phyloP scores from a whole-genome alignment of 2,888 invertebrate species.

The Xiphydria camelus region DNA sequence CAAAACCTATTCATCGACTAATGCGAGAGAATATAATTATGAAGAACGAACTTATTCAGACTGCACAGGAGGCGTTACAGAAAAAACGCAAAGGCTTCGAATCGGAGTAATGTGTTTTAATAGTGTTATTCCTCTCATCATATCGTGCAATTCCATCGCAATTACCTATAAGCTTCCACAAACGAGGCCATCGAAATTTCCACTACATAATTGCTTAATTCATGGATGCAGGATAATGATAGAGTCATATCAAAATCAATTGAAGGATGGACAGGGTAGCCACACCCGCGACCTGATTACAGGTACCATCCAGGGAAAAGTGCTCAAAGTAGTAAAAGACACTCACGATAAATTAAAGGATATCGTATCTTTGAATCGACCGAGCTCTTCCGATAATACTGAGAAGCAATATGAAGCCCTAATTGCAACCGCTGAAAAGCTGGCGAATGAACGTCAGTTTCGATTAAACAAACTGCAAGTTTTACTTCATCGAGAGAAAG shows the following conservation, averaged over 20 bases:
- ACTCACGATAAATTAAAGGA: too few species aligned
- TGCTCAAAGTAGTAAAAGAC: slow-evolving; percentile 25
- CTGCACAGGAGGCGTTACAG: slow-evolving; percentile 20
- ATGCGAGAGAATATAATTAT: slow-evolving; percentile 45
- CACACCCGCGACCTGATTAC: slow-evolving; percentile 22
- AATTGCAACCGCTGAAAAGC: background rate
- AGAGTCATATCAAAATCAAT: slow-evolving; percentile 8
- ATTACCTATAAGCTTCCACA: too few species aligned
- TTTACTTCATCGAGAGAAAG: slow-evolving; percentile 30
- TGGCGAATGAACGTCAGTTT: background rate
- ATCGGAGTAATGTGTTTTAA: too few species aligned
- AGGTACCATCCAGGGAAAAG: slow-evolving; percentile 27
- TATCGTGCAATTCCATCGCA: too few species aligned
- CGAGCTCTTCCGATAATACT: too few species aligned
- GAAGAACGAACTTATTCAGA: slow-evolving; percentile 31
- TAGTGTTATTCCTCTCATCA: too few species aligned
- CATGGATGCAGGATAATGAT: too few species aligned
- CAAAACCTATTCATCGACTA: slow-evolving; percentile 35
- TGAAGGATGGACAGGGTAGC: slow-evolving; percentile 1
- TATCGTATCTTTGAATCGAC: too few species aligned
- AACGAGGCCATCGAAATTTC: too few species aligned
- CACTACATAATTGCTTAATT: too few species aligned
- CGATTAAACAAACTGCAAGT: slow-evolving; percentile 26
- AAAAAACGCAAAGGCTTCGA: too few species aligned
- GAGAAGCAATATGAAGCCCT: too few species aligned